These are phyloP conservation scores for Strigops habroptila DNA, from an alignment of 2,113 vertebrate species.

Conservation along the genomic window DNA sequence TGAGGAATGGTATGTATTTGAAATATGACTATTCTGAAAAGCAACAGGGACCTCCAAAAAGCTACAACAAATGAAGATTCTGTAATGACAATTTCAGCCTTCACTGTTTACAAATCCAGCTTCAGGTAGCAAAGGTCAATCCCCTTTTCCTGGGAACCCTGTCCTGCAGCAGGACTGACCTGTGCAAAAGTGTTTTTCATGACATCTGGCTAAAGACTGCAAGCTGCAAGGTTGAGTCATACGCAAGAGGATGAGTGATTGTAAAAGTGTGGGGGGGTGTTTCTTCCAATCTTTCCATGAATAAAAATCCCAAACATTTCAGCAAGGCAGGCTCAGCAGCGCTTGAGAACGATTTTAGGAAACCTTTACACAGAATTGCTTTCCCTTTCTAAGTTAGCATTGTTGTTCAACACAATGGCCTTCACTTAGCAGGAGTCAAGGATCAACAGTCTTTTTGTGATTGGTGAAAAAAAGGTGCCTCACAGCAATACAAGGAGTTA, in stretches of 20 bases:
- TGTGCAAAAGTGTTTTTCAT: not conserved
- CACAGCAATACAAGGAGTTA: conserved; percentile 7
- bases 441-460: conserved; percentile 23
- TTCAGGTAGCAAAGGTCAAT: not conserved
- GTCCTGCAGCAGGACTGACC: not conserved
- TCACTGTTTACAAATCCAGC: not conserved
- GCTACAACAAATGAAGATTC: not conserved
- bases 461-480: conserved; percentile 32
- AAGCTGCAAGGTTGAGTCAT: not conserved
- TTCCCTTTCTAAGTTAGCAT: not conserved
- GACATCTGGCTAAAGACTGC: not conserved
- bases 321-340: not conserved
- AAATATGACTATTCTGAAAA: not conserved
- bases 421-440: conserved; percentile 2
- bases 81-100: not conserved
- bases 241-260: not conserved
- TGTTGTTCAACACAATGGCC: conserved; percentile 48
- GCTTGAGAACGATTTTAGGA: conserved; percentile 23
- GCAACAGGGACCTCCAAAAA: not conserved
- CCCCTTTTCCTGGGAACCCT: not conserved
- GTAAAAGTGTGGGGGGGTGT: not conserved
- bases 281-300: not conserved
- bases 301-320: not conserved
- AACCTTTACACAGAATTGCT: conserved; percentile 16
- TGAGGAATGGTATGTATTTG: not conserved